Conservation (phyloP, 2,113 vertebrate genomes). For the Piaya cayana region DNA sequence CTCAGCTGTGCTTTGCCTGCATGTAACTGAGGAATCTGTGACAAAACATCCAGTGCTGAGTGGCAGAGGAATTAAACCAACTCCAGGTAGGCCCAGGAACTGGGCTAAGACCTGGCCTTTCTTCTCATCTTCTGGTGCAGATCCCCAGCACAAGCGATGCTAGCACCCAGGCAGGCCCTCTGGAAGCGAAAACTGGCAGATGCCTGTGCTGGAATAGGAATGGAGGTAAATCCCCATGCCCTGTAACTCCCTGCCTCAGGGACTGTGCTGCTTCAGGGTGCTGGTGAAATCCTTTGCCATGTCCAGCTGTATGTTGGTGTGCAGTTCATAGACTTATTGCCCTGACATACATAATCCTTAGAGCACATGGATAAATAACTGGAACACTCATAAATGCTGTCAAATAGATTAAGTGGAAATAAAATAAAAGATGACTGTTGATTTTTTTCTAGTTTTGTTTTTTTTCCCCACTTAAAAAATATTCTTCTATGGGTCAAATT, state of each 20-base stretch:
- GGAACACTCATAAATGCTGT: background rate
- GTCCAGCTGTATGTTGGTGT: background rate
- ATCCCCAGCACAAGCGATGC: accelerated
- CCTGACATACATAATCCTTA: background rate
- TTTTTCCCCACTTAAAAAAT: background rate
- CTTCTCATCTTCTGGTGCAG: background rate
- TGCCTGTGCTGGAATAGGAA: accelerated
- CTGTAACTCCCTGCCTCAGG: background rate
- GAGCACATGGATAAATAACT: background rate
- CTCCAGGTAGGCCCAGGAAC: accelerated
- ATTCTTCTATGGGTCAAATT: background rate
- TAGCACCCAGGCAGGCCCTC: background rate
- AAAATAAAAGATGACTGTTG: background rate
- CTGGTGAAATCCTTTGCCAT: background rate
- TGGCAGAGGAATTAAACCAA: background rate
- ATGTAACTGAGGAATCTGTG: background rate
- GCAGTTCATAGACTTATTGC: background rate
- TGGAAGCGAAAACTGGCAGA: background rate
- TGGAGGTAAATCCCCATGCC: accelerated
- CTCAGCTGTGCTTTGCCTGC: background rate
- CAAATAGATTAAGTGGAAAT: background rate
- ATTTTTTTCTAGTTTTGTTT: no score
- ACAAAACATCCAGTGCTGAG: background rate
- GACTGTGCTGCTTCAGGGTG: accelerated
- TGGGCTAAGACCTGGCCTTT: background rate